Evolutionary conservation across 1,140 invertebrate species (phyloP), one percentile per base, ranked within the genome.

Genomic region (Mycetomoellerius zeteki): DNA sequence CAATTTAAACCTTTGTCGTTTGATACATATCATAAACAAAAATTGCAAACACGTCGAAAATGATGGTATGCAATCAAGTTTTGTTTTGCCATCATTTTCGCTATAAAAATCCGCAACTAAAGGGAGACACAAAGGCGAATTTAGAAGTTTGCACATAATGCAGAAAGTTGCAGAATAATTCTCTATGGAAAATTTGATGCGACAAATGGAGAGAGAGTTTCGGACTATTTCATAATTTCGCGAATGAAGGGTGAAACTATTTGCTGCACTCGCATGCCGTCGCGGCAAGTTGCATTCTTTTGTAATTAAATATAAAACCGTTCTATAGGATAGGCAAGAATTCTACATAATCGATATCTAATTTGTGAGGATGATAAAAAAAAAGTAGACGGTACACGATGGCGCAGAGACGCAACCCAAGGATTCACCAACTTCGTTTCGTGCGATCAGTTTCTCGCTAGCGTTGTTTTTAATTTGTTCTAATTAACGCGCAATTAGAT

Each of bases 401-500:
- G 37, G 47, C 14, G 24, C 47, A 50, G 1, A 6, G 2, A 12
- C 7, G 5, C 62, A 14, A 2, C 10, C 0, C 19, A 27, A 30
- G 27, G 27, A 16, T 16, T n/a, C 27, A 6, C 54, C 24, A 33
- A 24, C 12, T 21, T 12, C 16, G 1, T 69, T 54, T n/a, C 47
- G 6, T 19, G 21, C 58, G 21, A 14, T 27, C 16, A 14, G 10
- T 27, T 21, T 67, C 14, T 0, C 50, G 50, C 33, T 8, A 12
- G 54, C 8, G 21, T n/a, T 37, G 78, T 37, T 82, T 82, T 82
- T 72, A 82, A 73, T 75, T 73, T 69, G 47, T 71, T 43, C 37
- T 60, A 73, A 75, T 84, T 84, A 84, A 73, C 67, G 67, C 54
- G 69, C 33, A 75, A 84, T 84, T 84, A 62, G 37, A 10, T 30